Percentiles rank a stretch among this genome's conserved stretches.
These are phyloP conservation scores for Arctopsyche grandis DNA, from an alignment of 1,140 invertebrate species.

Conservation along the genomic window DNA sequence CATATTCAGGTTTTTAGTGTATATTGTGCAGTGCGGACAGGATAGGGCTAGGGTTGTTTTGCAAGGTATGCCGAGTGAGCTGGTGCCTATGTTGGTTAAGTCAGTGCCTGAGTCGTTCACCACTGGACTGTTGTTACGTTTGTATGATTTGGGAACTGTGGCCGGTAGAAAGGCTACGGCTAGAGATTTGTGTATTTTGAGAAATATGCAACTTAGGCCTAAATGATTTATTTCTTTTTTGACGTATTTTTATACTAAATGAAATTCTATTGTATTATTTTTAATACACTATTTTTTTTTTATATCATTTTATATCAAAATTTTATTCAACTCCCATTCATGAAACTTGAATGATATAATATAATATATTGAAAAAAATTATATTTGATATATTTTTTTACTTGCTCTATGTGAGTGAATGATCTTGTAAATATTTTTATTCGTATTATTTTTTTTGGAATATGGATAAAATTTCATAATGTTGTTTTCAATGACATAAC, in stretches of 20 bases:
- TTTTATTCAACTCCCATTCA: no score
- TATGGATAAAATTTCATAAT: no score
- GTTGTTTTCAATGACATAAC: not conserved
- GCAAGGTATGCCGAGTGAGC: conserved; percentile 80
- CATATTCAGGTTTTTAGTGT: conserved; percentile 84
- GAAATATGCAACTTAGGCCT: conserved; percentile 77
- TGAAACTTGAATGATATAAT: no score
- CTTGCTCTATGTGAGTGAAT: no score
- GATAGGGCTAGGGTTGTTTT: conserved; percentile 80
- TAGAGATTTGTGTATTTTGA: conserved; percentile 81
- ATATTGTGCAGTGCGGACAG: conserved; percentile 82
- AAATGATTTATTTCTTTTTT: conserved; percentile 56
- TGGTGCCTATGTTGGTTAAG: conserved; percentile 83
- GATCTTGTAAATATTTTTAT: no score
- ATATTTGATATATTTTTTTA: no score
- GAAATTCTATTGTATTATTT: no score
- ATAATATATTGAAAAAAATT: no score
- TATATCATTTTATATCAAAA: not conserved
- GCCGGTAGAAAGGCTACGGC: conserved; percentile 81
- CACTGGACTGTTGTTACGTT: conserved; percentile 75
- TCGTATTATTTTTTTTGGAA: no score
- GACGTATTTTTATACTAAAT: no score
- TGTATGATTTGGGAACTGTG: conserved; percentile 80
- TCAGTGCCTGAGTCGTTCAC: conserved; percentile 80
- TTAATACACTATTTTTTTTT: not conserved